Base-by-base conservation (phyloP, 2,797 vertebrate species). In the Rhabdomys pumilio region DNA sequence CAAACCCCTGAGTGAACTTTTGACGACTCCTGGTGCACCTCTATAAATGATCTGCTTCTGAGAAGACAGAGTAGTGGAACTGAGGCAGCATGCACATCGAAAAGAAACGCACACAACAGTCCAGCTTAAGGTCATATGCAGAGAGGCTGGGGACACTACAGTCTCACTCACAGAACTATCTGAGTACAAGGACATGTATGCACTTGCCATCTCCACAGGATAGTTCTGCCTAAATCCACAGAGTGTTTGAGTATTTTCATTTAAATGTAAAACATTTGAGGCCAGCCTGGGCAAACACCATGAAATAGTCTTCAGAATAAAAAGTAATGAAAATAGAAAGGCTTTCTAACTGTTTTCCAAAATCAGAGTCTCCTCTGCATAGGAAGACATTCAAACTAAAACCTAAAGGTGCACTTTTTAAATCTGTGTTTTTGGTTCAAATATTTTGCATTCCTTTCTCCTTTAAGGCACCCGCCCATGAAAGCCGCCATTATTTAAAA, bases 401-500 rank as follows among this genome's bases (percentile, higher is more conserved):
- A 95, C 91, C 95, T 93, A 84, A 90, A 96, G 95, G 94, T 86
- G 97, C 93, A 94, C 96, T 97, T 95, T 97, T 98, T 97, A 98
- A 98, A 97, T 95, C 94, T 95, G 98, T 98, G 98, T 98, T 92
- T 98, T 98, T 98, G 98, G 98, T 98, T 98, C 98, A 99, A 99
- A 99, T 99, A 99, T 99, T 99, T 99, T 98, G 97, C 98, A 98
- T 99, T 99, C 99, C 99, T 99, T 98, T 95, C 96, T 92, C 98
- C 98, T 99, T 99, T 99, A 98, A 99, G 99, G 99, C 99, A 99
- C 98, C 98, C 98, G 97, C 97, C 98, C 96, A 97, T 99, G 99
- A 99, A 99, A 99, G 99, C 98, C 97, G 97, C 98, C 99, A 99
- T 99, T 99, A 99, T 99, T 99, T 99, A 98, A 97, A 99, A 99